Conservation (phyloP, 2,113 vertebrate species). For the Tragulus kanchil region DNA sequence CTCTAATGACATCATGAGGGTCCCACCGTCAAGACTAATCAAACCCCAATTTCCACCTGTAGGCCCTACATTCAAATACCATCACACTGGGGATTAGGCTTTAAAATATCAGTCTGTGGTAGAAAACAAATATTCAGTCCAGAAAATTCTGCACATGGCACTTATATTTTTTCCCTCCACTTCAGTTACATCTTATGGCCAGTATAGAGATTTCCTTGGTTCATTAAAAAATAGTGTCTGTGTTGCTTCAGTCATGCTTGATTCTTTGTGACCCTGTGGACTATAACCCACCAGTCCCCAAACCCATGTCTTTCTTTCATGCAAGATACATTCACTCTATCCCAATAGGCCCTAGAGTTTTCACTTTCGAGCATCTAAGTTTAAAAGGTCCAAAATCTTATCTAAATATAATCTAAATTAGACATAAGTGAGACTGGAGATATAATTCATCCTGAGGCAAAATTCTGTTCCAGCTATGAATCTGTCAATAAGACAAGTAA, state of each 20-base stretch:
- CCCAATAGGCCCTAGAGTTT: neutral
- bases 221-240: neutral
- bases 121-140: neutral
- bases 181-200: neutral
- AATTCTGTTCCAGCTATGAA: neutral
- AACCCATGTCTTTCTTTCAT: neutral
- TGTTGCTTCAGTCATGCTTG: fast-evolving
- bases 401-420: neutral
- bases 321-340: neutral
- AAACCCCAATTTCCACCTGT: neutral
- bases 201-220: neutral
- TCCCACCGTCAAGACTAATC: neutral
- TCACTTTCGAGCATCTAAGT: neutral
- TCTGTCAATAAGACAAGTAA: neutral
- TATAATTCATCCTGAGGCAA: neutral
- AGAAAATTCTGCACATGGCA: neutral
- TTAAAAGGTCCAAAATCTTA: neutral
- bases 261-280: neutral
- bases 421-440: neutral
- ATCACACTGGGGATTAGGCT: neutral
- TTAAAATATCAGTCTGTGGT: neutral
- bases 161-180: neutral
- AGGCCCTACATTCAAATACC: neutral
- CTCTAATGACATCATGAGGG: neutral
- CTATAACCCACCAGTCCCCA: neutral